Conservation (phyloP, 1,140 invertebrate genomes). For the Drosophila serrata region DNA sequence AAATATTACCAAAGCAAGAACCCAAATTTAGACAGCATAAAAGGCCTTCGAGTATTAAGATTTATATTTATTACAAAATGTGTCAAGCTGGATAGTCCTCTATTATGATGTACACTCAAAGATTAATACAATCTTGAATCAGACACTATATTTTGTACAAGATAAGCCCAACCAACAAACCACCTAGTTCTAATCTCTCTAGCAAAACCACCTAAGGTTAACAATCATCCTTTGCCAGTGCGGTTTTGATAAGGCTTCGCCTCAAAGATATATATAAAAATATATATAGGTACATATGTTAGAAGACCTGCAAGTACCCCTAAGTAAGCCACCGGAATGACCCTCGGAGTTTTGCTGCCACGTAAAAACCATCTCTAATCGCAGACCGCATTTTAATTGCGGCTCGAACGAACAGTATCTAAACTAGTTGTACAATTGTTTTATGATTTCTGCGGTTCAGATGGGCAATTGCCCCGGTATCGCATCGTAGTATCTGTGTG, state of each 20-base stretch:
- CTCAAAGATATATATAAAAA: not conserved
- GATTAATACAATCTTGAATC: slow-evolving; percentile 8
- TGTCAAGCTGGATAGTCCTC: not conserved
- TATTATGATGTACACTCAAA: not conserved
- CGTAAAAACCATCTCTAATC: slow-evolving; percentile 61
- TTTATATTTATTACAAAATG: not conserved
- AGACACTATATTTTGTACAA: not conserved
- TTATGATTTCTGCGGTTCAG: slow-evolving; percentile 51
- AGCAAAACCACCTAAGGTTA: slow-evolving; percentile 23
- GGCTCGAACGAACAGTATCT: slow-evolving; percentile 35
- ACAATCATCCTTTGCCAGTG: slow-evolving; percentile 20
- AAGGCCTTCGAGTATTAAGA: not conserved
- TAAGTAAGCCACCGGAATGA: slow-evolving; percentile 43
- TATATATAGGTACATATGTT: too few relatives aligned
- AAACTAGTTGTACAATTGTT: slow-evolving; percentile 44
- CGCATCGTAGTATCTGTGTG: slow-evolving; percentile 41
- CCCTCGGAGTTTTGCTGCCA: slow-evolving; percentile 36
- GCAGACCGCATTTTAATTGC: slow-evolving; percentile 69
- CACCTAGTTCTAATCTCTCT: slow-evolving; percentile 13
- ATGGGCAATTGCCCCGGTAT: slow-evolving; percentile 25
- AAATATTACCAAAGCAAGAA: not conserved
- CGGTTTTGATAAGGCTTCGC: slow-evolving; percentile 29
- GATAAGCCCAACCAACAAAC: slow-evolving; percentile 3
- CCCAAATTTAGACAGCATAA: not conserved
- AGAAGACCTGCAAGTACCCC: slow-evolving; percentile 30